Base-by-base conservation (phyloP, 2,113 vertebrate genomes). In the Salvelinus sp. region DNA sequence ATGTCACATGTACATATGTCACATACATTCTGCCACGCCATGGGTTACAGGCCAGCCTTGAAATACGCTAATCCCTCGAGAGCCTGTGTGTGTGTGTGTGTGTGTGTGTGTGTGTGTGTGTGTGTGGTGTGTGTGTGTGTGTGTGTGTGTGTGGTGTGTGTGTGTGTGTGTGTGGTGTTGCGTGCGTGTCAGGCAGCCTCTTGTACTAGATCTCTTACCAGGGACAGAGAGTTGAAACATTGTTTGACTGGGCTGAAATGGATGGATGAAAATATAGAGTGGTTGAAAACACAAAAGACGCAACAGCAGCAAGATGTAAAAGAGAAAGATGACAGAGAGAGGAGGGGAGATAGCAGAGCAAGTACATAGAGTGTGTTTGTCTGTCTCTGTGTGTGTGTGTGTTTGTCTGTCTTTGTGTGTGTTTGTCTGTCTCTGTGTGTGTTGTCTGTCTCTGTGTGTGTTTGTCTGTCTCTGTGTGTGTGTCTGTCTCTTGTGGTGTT, bases 1-100 rank as follows among this genome's bases (percentile, higher is more conserved):
- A 76, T 78, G 81, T 78, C 78, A 87, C 82, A 85, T 76, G 77
- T 83, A 82, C 88, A 89, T 88, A 90, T 84, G 88, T 84, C 82
- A 87, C 85, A 84, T 78, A 57, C 47, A 73, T 85, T 84, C 72
- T 76, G 75, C 75, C 80, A 74, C 25, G 70, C 54, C 70, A 78
- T 58, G 82, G 64, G 69, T 80, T 76, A 67, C 64, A 83, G 79
- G 76, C 71, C 69, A 85, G 69, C 69, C 64, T 72, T 60, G 79
- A 80, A 79, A 80, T 76, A 70, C 65, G 72, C 65, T 82, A 83
- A 86, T 87, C 76, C 79, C 74, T 60, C 4, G 16, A 79, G 76
- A 83, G 72, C 44, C 13, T 69, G 70, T 60, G 73, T 81, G 30
- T 75, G 30, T 30, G 30, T 27, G 27, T 27, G 27, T 27, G 27